A percentile compares a stretch with the other conserved stretches of the same genome.
phyloP scores from a whole-genome alignment of 2,888 invertebrate genomes.

The Microctonus brassicae region DNA sequence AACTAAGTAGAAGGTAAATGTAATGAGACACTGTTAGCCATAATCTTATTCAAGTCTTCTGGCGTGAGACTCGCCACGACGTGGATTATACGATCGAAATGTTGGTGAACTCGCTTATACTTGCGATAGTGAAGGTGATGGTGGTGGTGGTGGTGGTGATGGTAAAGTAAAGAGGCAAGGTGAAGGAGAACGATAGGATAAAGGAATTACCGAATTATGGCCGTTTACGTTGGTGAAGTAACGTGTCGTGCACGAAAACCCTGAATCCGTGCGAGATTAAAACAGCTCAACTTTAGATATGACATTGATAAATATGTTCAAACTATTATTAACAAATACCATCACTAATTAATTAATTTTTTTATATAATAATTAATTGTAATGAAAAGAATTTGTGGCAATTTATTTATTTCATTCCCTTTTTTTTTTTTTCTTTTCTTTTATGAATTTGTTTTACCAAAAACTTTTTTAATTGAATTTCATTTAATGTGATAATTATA shows the following conservation, averaged over 20 bases:
- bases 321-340: not conserved
- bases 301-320: constrained; percentile 20
- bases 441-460: too few relatives aligned
- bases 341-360: not conserved
- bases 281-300: constrained; percentile 15
- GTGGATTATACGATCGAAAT: constrained; percentile 34
- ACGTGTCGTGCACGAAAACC: constrained; percentile 1
- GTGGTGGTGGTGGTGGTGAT: not conserved
- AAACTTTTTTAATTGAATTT: not conserved
- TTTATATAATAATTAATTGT: not conserved
- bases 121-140: not conserved
- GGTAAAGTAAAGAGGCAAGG: not conserved
- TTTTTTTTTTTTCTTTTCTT: not conserved
- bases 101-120: constrained; percentile 26
- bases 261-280: constrained; percentile 23
- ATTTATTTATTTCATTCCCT: not conserved
- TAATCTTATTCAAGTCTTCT: constrained; percentile 31
- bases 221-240: constrained; percentile 15
- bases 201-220: constrained; percentile 35
- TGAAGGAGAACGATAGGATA: constrained; percentile 14
- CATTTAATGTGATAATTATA: too few relatives aligned
- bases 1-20: constrained; percentile 22
- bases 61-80: not conserved
- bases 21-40: constrained; percentile 32
- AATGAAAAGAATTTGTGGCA: not conserved